Evolutionary conservation across 2,888 invertebrate species (phyloP), one percentile per base, ranked within the genome.

Genomic region (Drosophila paucipuncta): DNA sequence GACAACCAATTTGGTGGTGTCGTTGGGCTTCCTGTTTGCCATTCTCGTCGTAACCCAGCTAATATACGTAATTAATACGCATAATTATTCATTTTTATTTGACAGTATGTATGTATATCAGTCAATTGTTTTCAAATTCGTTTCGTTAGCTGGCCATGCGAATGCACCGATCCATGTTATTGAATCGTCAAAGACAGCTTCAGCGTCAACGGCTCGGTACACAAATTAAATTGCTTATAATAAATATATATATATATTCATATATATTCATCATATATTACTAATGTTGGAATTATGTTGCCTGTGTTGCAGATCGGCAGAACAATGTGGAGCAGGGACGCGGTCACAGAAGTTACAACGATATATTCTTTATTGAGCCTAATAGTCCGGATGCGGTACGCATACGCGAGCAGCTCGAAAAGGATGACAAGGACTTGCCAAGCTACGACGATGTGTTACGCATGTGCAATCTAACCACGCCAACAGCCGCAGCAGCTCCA

Each of bases 401-500:
- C 54, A 88, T 91, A 47, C 87, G 90, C 18, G 87, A 90, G 18
- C 92, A 91, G 68, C 74, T 90, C 37, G 90, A 89, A 22, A 93
- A 93, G 67, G 91, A 92, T 68, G 93, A 93, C 25, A 92, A 91
- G 63, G 93, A 93, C 22, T 79, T 93, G 73, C 93, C 93, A 43
- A 88, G 88, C 66, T 93, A 93, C 55, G 93, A 93, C 37, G 93
- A 93, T 54, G 93, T 92, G n/a, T 92, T 93, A 80, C 91, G 90
- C 28, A 91, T 93, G 87, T 91, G 91, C 39, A 79, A 82, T 54
- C 61, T 89, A 4, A 77, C 83, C 39, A 52, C 76, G 13, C 73
- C 80, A 6, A 80, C 83, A 4, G 73, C 90, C 13, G 78, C 76
- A 4, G 68, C 81, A 11, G 79, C 78, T 13, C 67, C 69, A 9